Base-by-base conservation (phyloP, 2,113 vertebrate species). In the Oceanodroma tethys region DNA sequence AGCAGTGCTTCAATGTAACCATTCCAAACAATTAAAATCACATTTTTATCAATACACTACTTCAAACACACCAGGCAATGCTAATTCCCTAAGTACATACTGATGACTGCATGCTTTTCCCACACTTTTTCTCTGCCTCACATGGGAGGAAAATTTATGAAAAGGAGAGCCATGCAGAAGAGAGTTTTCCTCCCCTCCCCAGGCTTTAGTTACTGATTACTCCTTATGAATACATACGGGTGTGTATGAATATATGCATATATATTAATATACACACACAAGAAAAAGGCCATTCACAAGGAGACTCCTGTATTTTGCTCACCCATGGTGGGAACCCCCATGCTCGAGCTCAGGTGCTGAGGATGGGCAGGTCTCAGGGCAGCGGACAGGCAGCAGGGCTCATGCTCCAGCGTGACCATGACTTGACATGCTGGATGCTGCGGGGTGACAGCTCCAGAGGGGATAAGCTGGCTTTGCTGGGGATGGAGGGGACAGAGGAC, bases 301-400 rank as follows among this genome's bases (percentile, higher is more conserved):
- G 17, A 65, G 18, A 47, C 48, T 32, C 16, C 6, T 1, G 4
- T 1, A 1, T 29, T 90, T 55, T 78, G 27, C 42, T 63, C 91
- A 59, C 70, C 26, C 29, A 3, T 17, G 48, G 60, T 47, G 22
- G 65, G 65, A 94, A 90, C 13, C 7, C 27, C 19, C 55, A 29
- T 1, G 13, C 42, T 42, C 0, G 0, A 84, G 40, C 45, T 42
- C 27, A 11, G 63, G 21, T 0, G 0, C 59, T 48, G 45, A 78
- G 42, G 59, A 78, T 0, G 0, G 30, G 65, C 11, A 73, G 19
- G 72, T 56, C 0, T 0, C 40, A 66, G 55, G 16, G 59, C 27
- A 79, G 43, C 73, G 32, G 50, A 70, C 18, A n/a, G 10, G 34
- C 62, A 80, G n/a, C n/a, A 55, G 34, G 22, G 47, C 42, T 84